A percentile compares a stretch with the other conserved stretches of the same genome.
Evolutionary conservation across 2,113 vertebrate genomes (phyloP).

Genomic region (Enhydra lutris): DNA sequence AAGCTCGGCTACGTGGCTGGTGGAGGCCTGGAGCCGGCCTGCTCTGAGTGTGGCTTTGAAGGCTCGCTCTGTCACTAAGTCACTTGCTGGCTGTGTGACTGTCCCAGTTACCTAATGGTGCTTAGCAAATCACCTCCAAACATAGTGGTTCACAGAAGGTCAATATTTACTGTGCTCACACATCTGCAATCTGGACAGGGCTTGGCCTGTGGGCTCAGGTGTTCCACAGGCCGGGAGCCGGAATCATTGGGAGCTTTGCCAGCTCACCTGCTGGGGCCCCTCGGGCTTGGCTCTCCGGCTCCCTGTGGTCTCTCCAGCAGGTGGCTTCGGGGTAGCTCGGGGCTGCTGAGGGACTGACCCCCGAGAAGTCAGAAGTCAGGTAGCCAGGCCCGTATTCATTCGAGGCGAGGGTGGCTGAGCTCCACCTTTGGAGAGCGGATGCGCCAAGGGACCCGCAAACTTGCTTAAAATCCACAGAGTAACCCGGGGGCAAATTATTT

Average conservation of each 20-base stretch:
- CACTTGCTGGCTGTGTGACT: neutral
- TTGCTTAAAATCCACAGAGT: neutral
- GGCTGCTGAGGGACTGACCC: neutral
- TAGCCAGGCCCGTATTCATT: rapidly evolving
- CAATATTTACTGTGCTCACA: rapidly evolving
- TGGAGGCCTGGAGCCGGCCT: neutral
- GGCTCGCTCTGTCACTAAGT: neutral
- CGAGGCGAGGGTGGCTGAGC: neutral
- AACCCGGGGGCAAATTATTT: neutral
- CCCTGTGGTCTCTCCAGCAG: neutral
- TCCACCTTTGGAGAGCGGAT: neutral
- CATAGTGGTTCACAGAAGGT: neutral
- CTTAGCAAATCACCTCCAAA: neutral
- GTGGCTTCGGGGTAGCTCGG: neutral
- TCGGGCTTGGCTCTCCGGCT: rapidly evolving
- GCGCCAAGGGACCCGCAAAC: neutral
- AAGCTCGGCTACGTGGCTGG: rapidly evolving
- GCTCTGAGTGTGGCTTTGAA: neutral
- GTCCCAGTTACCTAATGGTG: neutral
- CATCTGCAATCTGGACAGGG: neutral
- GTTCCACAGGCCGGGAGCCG: rapidly evolving
- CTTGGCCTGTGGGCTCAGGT: rapidly evolving
- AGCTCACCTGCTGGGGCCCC: neutral
- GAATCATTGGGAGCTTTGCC: rapidly evolving
- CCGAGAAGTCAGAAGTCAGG: neutral